These are phyloP conservation scores for Pristiophorus japonicus DNA, from an alignment of 2,113 vertebrate genomes.

Conservation along the genomic window DNA sequence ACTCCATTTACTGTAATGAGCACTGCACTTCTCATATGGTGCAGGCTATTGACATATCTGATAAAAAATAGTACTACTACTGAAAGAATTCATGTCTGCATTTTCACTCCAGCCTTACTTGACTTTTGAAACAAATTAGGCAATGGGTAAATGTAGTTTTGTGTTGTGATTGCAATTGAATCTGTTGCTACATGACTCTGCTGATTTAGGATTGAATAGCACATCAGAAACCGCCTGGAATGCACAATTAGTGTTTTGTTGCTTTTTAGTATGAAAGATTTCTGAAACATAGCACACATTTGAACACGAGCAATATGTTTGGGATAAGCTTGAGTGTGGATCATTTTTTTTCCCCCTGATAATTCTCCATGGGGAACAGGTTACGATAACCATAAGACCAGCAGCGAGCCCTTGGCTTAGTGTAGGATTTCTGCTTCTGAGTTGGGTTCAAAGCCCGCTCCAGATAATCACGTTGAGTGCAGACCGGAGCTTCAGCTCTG, in stretches of 20 bases:
- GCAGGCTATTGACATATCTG: neutral
- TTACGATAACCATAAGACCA: too few species aligned
- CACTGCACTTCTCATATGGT: neutral
- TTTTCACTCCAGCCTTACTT: neutral
- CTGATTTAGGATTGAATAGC: neutral
- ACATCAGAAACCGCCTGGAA: neutral
- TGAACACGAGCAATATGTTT: neutral
- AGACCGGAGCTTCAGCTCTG: too few species aligned
- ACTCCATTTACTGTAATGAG: constrained; percentile 10
- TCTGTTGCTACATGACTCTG: neutral
- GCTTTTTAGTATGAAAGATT: neutral
- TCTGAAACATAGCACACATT: neutral
- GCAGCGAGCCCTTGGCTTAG: too few species aligned
- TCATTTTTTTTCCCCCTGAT: neutral
- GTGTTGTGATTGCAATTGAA: constrained; percentile 3
- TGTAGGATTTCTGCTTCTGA: too few species aligned
- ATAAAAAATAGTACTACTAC: neutral
- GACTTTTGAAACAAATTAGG: neutral
- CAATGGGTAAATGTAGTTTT: neutral
- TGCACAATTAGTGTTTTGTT: neutral
- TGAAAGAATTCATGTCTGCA: neutral
- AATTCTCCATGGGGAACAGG: too few species aligned
- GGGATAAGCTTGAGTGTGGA: neutral
- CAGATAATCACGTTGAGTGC: too few species aligned
- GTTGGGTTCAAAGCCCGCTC: too few species aligned